Evolutionary conservation across 2,113 vertebrate species (phyloP).

Genomic region (Burhinus bistriatus): DNA sequence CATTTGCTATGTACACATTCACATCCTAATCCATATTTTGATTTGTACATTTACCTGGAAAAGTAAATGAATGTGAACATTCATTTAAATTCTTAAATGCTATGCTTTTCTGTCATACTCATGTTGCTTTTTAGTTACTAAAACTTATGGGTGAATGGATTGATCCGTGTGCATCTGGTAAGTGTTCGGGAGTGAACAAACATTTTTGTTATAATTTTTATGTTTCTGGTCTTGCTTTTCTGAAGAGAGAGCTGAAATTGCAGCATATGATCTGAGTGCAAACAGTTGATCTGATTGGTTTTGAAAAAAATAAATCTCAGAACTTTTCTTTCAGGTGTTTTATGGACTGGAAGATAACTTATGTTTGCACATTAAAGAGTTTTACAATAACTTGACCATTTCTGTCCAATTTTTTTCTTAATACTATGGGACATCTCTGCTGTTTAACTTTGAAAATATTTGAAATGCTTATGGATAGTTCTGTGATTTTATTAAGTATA

Average conservation of each 20-base stretch:
- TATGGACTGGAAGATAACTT: not conserved
- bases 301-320: not conserved
- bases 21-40: not conserved
- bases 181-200: not conserved
- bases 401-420: not conserved
- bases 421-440: fast-evolving
- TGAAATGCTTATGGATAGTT: not conserved
- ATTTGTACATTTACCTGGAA: not conserved
- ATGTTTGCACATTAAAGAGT: not conserved
- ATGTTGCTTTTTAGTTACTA: not conserved
- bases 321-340: not conserved
- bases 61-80: not conserved
- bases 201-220: not conserved
- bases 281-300: not conserved
- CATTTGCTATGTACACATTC: not conserved
- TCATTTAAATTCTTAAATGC: not conserved
- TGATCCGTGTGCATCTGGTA: not conserved
- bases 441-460: not conserved
- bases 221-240: not conserved
- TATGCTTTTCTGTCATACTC: not conserved
- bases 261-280: not conserved
- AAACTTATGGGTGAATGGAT: not conserved
- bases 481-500: not conserved
- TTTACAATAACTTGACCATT: not conserved
- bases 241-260: not conserved